phyloP scores from a whole-genome alignment of 1,140 invertebrate genomes.

The Harpegnathos saltator region DNA sequence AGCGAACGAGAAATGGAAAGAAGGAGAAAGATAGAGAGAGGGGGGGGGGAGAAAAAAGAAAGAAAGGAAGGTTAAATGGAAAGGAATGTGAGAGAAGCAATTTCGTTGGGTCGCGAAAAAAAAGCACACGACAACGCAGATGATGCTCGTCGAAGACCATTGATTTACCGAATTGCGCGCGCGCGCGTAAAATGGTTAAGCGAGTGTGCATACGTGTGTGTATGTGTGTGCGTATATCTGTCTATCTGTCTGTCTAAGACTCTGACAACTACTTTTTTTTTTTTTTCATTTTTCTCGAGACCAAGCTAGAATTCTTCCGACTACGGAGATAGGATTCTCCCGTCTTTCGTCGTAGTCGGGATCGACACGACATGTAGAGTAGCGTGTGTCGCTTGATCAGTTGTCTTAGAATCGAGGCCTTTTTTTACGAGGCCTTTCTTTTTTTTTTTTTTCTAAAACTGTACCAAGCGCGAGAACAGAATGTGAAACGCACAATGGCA shows the following conservation, averaged over 20 bases:
- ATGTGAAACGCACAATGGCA: neutral
- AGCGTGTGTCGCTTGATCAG: constrained; percentile 5
- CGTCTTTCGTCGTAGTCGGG: too few species aligned
- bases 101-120: neutral
- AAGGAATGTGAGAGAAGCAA: neutral
- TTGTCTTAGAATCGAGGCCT: constrained; percentile 42
- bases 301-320: neutral
- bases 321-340: too few species aligned
- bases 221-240: too few species aligned
- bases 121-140: neutral
- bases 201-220: neutral
- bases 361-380: too few species aligned
- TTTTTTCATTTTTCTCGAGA: neutral
- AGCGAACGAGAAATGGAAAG: neutral
- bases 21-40: too few species aligned
- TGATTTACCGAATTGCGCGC: neutral
- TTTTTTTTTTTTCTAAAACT: constrained; percentile 19
- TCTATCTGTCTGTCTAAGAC: neutral
- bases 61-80: neutral
- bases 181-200: constrained; percentile 7
- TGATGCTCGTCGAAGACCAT: constrained; percentile 6
- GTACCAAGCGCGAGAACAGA: constrained; percentile 9
- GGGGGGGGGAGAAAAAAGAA: too few species aligned
- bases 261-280: neutral
- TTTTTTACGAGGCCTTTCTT: too few species aligned